Evolutionary conservation across 1,140 invertebrate species (phyloP).

Genomic region (Tetraneura akinire): DNA sequence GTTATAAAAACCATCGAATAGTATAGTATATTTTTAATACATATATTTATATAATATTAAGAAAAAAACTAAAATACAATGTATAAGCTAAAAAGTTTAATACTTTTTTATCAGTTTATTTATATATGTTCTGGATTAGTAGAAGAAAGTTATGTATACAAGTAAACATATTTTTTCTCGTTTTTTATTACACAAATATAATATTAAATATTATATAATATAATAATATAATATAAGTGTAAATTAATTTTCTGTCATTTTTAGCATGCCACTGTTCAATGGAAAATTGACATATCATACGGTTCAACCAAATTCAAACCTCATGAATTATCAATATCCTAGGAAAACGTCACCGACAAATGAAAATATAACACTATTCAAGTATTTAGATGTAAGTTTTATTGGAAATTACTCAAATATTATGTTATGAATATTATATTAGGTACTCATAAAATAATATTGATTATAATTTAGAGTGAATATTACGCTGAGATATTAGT

Average conservation of each 20-base stretch:
- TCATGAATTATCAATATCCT: too few relatives aligned
- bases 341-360: neutral
- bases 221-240: too few relatives aligned
- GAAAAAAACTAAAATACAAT: neutral
- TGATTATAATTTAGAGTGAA: constrained; percentile 62
- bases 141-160: too few relatives aligned
- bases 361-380: constrained; percentile 34
- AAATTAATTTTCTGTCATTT: neutral
- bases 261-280: neutral
- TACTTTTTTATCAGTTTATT: neutral
- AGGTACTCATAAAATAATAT: neutral
- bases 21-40: too few relatives aligned
- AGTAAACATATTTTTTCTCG: too few relatives aligned
- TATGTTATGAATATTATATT: too few relatives aligned
- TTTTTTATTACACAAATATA: too few relatives aligned
- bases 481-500: constrained; percentile 69
- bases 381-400: constrained; percentile 37
- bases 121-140: neutral
- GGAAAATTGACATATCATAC: neutral
- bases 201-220: too few relatives aligned
- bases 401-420: too few relatives aligned
- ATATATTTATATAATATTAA: neutral
- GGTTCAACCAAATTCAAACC: too few relatives aligned
- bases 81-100: neutral
- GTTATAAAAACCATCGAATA: too few relatives aligned